Conservation (phyloP, 2,113 vertebrate genomes). For the Macrotus californicus region DNA sequence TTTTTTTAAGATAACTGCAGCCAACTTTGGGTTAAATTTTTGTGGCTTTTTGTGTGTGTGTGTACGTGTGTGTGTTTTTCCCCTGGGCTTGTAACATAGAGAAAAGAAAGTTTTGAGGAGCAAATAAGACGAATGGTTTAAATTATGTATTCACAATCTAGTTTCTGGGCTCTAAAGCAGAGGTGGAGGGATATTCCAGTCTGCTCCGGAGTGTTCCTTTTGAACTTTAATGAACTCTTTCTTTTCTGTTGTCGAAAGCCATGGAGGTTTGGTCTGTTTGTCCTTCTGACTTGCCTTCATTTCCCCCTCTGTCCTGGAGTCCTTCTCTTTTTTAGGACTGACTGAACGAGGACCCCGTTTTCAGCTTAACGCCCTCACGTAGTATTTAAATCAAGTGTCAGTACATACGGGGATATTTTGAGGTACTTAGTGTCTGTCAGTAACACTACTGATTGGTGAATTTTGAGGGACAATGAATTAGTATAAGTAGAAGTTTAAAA, state of each 20-base stretch:
- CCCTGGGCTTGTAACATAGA: background rate
- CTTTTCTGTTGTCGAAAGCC: background rate
- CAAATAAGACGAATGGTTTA: background rate
- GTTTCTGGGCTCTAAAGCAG: background rate
- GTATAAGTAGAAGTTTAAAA: background rate
- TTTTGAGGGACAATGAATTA: background rate
- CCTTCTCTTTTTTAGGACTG: background rate
- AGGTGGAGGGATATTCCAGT: background rate
- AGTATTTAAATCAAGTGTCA: background rate
- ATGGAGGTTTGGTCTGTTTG: background rate
- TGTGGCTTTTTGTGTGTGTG: no score
- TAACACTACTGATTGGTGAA: background rate
- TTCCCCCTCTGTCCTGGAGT: background rate
- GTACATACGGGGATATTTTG: background rate
- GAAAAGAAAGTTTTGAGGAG: conserved; percentile 3
- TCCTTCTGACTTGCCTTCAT: background rate
- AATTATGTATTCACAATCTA: background rate
- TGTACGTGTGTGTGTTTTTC: no score
- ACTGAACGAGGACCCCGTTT: background rate
- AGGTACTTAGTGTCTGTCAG: background rate
- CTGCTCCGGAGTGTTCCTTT: background rate
- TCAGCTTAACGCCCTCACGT: background rate
- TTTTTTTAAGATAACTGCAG: background rate
- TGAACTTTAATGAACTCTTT: background rate
- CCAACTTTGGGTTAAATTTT: background rate